Conservation (phyloP, 2,888 invertebrate species). For the Cylindroiulus punctatus region DNA sequence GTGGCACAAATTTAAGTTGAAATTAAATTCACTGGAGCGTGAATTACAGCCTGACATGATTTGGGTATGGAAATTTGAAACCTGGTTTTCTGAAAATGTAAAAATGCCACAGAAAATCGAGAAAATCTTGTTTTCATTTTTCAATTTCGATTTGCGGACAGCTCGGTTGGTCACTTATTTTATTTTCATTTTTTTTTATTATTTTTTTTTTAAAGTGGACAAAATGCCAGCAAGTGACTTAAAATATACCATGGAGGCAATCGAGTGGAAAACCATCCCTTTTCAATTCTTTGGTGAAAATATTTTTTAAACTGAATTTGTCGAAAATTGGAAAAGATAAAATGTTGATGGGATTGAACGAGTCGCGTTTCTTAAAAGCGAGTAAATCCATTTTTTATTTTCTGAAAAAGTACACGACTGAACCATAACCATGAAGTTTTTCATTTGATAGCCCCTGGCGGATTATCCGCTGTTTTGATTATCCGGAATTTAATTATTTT, state of each 20-base stretch:
- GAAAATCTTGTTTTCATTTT: not conserved
- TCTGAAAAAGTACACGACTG: not conserved
- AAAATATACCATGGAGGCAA: no score
- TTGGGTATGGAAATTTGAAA: conserved; percentile 13
- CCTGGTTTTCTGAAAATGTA: no score
- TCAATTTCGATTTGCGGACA: not conserved
- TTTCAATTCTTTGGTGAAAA: not conserved
- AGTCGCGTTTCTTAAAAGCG: not conserved
- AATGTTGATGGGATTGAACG: not conserved
- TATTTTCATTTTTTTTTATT: not conserved
- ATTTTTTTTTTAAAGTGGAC: not conserved
- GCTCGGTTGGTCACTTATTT: not conserved
- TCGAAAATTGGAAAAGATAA: not conserved
- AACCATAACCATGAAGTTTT: no score
- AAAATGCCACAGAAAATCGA: not conserved
- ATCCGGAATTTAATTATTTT: no score
- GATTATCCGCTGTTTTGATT: no score
- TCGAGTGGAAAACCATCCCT: not conserved
- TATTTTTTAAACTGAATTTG: not conserved
- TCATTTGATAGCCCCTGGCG: no score
- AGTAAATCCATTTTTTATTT: not conserved
- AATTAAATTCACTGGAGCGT: not conserved
- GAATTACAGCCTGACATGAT: not conserved
- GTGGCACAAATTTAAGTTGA: not conserved
- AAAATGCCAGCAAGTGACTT: no score